A percentile compares a stretch with the other conserved stretches of the same genome.
Evolutionary conservation across 2,113 vertebrate species (phyloP).

Genomic region (Raphicerus campestris): DNA sequence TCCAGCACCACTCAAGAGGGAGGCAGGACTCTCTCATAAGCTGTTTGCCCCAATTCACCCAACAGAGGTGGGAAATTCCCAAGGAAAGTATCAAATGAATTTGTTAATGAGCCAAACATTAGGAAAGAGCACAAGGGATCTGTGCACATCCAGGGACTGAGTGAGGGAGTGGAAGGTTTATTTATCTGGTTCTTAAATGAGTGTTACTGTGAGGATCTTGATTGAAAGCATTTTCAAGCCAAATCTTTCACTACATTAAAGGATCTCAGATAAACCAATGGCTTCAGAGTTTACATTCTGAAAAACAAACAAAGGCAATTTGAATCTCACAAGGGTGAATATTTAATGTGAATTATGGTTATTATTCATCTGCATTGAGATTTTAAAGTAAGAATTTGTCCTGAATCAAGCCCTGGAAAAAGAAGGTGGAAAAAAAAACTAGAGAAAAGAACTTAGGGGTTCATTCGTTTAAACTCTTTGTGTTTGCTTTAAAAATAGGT

Average conservation of each 20-base stretch:
- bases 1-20: constrained; percentile 75
- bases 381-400: not conserved
- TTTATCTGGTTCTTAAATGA: constrained; percentile 66
- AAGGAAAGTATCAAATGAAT: constrained; percentile 82
- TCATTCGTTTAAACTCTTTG: not conserved
- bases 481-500: too few species aligned
- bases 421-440: not conserved
- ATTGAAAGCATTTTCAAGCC: constrained; percentile 56
- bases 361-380: not conserved
- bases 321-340: not conserved
- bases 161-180: constrained; percentile 63
- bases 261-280: not conserved
- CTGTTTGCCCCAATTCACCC: constrained; percentile 60
- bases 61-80: constrained; percentile 74
- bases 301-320: not conserved
- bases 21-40: constrained; percentile 78
- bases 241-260: constrained; percentile 18
- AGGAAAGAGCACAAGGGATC: constrained; percentile 27
- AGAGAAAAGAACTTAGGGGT: not conserved
- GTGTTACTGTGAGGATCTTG: constrained; percentile 37
- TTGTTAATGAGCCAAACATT: constrained; percentile 79
- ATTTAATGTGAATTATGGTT: not conserved
- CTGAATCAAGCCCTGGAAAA: not conserved
- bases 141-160: constrained; percentile 65
- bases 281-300: not conserved